Conservation (phyloP, 1,140 invertebrate species). For the Tetranychus cinnabarinus region DNA sequence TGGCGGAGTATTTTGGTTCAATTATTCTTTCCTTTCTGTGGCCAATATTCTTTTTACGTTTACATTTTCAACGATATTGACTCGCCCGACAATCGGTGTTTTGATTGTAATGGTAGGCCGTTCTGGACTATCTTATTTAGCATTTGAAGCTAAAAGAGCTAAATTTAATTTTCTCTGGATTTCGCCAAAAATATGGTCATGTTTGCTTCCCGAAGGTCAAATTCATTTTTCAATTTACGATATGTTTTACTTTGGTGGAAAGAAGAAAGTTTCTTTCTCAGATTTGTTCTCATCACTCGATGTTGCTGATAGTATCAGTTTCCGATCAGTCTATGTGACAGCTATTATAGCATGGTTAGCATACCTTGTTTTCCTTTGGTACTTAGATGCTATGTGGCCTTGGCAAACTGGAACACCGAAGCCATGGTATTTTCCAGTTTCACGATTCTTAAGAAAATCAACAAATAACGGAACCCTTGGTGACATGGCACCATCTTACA, state of each 20-base stretch:
- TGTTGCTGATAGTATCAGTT: not conserved
- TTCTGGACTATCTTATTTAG: too few relatives aligned
- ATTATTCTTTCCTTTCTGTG: too few relatives aligned
- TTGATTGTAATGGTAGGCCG: too few relatives aligned
- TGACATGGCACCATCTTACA: too few relatives aligned
- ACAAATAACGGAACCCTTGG: too few relatives aligned
- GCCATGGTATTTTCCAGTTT: slow-evolving; percentile 9
- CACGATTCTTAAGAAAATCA: too few relatives aligned
- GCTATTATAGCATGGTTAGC: not conserved
- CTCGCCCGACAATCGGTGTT: too few relatives aligned
- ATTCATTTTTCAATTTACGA: not conserved
- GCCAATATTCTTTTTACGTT: too few relatives aligned
- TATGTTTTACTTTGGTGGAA: not conserved
- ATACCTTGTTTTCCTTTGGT: slow-evolving; percentile 12
- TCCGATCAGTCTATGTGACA: not conserved
- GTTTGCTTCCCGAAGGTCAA: not conserved
- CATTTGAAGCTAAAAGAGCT: too few relatives aligned
- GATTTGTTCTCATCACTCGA: not conserved
- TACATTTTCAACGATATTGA: too few relatives aligned
- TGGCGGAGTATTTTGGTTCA: too few relatives aligned
- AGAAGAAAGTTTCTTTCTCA: not conserved
- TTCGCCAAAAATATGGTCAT: not conserved
- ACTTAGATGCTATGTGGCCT: slow-evolving; percentile 18
- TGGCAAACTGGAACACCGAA: slow-evolving; percentile 20
- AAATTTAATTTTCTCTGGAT: slow-evolving; percentile 1